A percentile compares a stretch with the other conserved stretches of the same genome.
Evolutionary conservation across 2,888 invertebrate species (phyloP).

Genomic region (Iphiclides podalirius): DNA sequence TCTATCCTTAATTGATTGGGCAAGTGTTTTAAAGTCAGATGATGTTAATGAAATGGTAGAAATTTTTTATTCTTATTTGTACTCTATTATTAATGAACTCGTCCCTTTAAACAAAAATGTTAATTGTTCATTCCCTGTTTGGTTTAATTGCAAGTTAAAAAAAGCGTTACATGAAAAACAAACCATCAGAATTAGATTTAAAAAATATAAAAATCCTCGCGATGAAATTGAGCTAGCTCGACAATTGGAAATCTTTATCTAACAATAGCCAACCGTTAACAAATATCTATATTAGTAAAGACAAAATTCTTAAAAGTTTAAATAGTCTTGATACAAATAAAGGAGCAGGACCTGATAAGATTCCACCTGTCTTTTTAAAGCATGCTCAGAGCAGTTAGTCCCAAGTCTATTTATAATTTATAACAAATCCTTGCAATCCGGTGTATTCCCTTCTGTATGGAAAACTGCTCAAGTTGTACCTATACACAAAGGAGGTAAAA

Average conservation of each 20-base stretch:
- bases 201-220: not conserved
- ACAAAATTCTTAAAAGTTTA: not conserved
- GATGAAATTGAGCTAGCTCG: not conserved
- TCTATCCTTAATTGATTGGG: not conserved
- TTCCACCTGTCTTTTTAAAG: conserved; percentile 11
- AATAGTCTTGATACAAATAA: not conserved
- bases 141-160: not conserved
- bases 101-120: not conserved
- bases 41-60: not conserved
- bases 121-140: not conserved
- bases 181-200: not conserved
- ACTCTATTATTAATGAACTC: not conserved
- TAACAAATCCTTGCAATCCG: conserved; percentile 7
- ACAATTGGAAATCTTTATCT: not conserved
- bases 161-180: not conserved
- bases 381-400: not conserved
- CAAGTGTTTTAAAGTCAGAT: not conserved
- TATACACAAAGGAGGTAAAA: conserved; percentile 12
- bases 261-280: not conserved
- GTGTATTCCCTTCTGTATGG: conserved; percentile 14
- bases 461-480: conserved; percentile 16
- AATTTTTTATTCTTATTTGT: not conserved
- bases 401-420: not conserved
- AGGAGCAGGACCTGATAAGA: conserved; percentile 6
- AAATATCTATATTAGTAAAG: not conserved